These are phyloP conservation scores for Rhodinocichla rosea DNA, from an alignment of 2,113 vertebrate genomes.

Conservation along the genomic window DNA sequence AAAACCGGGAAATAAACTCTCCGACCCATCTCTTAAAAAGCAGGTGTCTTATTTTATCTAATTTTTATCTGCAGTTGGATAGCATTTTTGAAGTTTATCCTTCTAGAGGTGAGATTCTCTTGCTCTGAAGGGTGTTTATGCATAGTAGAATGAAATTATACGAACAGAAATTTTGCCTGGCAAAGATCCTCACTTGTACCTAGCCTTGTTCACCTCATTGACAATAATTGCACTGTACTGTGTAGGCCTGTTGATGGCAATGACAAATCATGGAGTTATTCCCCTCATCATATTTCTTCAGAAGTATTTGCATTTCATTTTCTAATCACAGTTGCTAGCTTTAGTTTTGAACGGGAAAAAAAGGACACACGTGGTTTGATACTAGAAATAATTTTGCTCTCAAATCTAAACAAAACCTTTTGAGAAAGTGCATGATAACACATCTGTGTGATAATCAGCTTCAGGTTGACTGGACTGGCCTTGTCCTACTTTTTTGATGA, in stretches of 20 bases:
- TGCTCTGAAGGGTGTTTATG: background rate
- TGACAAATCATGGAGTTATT: background rate
- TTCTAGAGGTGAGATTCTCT: background rate
- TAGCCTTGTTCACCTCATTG: background rate
- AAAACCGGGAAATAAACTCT: background rate
- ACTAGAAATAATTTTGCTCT: conserved; percentile 11
- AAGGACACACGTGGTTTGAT: background rate
- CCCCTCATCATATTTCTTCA: background rate
- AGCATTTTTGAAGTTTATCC: background rate
- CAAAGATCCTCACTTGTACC: background rate
- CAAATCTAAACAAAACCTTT: background rate
- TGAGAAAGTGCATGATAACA: background rate
- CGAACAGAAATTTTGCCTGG: background rate
- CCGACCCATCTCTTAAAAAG: background rate
- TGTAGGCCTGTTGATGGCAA: background rate
- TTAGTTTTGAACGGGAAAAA: background rate
- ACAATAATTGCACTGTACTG: background rate
- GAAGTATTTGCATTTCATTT: conserved; percentile 37
- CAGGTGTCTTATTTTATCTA: background rate
- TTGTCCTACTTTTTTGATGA: conserved; percentile 18
- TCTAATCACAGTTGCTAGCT: conserved; percentile 25
- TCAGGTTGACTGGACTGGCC: background rate
- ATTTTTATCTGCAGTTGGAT: background rate
- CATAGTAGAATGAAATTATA: background rate
- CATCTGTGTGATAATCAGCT: background rate